Percentiles rank a stretch among this genome's conserved stretches.
These are phyloP conservation scores for Ianthella basta DNA, from an alignment of 37 sponge, comb jelly and placozoan genomes.

Conservation along the genomic window DNA sequence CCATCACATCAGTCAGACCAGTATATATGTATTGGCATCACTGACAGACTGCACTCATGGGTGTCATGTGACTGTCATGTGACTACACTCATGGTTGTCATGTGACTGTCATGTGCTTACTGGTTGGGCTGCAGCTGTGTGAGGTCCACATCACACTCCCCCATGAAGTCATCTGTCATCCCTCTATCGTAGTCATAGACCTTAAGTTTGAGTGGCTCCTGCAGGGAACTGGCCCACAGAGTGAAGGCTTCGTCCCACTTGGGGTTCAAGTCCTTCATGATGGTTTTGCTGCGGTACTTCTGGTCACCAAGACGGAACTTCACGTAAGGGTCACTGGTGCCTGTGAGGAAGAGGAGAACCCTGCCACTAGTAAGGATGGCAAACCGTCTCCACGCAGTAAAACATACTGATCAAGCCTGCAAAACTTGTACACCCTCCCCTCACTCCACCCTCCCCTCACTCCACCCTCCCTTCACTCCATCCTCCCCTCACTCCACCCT, in stretches of 20 bases:
- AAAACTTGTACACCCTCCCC: not conserved
- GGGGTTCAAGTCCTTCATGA: constrained; percentile 84
- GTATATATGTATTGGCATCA: too few species aligned
- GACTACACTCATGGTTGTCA: too few species aligned
- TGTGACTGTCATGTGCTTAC: not conserved
- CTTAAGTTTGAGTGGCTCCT: constrained; percentile 39
- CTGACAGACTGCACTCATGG: too few species aligned
- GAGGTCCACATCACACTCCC: constrained; percentile 56
- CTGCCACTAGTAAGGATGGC: not conserved
- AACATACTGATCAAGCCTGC: not conserved
- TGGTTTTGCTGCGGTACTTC: constrained; percentile 45
- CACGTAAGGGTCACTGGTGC: constrained; percentile 92
- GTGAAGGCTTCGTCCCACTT: constrained; percentile 86
- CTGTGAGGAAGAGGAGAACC: constrained; percentile 37
- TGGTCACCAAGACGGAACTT: constrained; percentile 62
- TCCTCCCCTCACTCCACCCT: not conserved
- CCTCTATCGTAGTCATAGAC: constrained; percentile 89
- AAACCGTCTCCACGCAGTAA: not conserved
- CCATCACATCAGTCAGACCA: too few species aligned
- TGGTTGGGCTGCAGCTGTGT: not conserved
- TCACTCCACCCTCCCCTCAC: too few species aligned
- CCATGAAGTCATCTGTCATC: constrained; percentile 84
- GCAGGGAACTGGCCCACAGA: constrained; percentile 41
- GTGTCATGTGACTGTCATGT: too few species aligned
- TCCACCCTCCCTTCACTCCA: not conserved